Evolutionary conservation across 2,797 vertebrate genomes (phyloP), one percentile per base, ranked within the genome.

Genomic region (Menidia menidia): DNA sequence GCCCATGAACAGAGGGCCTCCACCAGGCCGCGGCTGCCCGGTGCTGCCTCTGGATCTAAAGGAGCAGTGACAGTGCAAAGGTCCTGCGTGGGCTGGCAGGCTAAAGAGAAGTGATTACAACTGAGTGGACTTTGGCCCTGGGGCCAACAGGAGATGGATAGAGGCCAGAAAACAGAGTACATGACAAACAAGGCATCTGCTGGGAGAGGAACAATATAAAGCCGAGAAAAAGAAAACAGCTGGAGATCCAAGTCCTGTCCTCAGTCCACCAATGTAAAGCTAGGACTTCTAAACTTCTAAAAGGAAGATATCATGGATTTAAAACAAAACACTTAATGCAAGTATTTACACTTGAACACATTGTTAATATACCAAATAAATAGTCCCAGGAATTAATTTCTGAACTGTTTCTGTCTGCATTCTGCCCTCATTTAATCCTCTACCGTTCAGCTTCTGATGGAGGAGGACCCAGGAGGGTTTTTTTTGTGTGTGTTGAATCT

Each of bases 61-160:
- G 78, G 35, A 78, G 70, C 73, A 67, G 60, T 73, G 73, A 78
- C 54, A 51, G 87, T 51, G 70, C 82, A 88, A 90, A 91, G 81
- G 83, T 90, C 79, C 64, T 74, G 67, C 78, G 86, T 81, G 71
- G 67, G 77, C 77, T 72, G 75, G 60, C 69, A 75, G 77, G 78
- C 75, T 87, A 86, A 88, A 77, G 71, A 82, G 64, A 62, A 81
- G 64, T 71, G 80, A 88, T 86, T 87, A 82, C 74, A 87, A 65
- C 57, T 55, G 75, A 75, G 63, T 58, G 72, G 78, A 90, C 81
- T 88, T 77, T 80, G 72, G 75, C 82, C 80, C 80, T 6, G 2
- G 64, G 80, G 81, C 71, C 61, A 57, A 84, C 54, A 66, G 63
- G 75, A 84, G 62, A 73, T 70, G 70, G 78, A 87, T 18, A 8